A percentile compares a stretch with the other conserved stretches of the same genome.
These are phyloP conservation scores for Apocheima hispidaria DNA, from an alignment of 2,888 invertebrate genomes.

Conservation along the genomic window DNA sequence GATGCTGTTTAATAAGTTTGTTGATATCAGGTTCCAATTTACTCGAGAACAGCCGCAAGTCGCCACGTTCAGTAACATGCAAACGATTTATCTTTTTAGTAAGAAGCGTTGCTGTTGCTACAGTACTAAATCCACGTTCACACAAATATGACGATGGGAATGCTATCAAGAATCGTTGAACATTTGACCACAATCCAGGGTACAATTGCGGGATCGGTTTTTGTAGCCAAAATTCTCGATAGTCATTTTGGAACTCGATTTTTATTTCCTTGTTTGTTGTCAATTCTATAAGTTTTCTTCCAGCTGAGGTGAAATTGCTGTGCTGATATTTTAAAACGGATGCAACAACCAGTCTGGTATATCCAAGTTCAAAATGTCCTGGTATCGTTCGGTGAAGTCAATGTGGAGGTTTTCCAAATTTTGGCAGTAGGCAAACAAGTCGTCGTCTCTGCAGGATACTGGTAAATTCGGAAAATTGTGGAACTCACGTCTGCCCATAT, in stretches of 20 bases:
- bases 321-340: constrained; percentile 48
- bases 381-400: constrained; percentile 33
- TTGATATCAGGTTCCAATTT: constrained; percentile 44
- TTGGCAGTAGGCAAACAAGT: background rate
- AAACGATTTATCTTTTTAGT: constrained; percentile 39
- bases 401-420: constrained; percentile 33
- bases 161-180: constrained; percentile 12
- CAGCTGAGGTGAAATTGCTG: constrained; percentile 37
- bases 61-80: constrained; percentile 41
- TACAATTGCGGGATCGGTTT: constrained; percentile 1
- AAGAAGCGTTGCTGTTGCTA: constrained; percentile 36
- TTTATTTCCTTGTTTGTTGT: background rate
- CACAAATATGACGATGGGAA: constrained; percentile 37
- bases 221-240: background rate
- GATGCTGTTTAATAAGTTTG: background rate
- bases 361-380: constrained; percentile 43
- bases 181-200: background rate
- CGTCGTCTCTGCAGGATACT: background rate
- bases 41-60: constrained; percentile 44
- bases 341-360: constrained; percentile 48
- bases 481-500: no score
- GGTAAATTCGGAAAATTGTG: no score
- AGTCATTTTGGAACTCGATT: background rate
- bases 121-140: constrained; percentile 35
- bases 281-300: constrained; percentile 1